Conservation (phyloP, 23 tunicate genomes). For the Ascidia mentula region DNA sequence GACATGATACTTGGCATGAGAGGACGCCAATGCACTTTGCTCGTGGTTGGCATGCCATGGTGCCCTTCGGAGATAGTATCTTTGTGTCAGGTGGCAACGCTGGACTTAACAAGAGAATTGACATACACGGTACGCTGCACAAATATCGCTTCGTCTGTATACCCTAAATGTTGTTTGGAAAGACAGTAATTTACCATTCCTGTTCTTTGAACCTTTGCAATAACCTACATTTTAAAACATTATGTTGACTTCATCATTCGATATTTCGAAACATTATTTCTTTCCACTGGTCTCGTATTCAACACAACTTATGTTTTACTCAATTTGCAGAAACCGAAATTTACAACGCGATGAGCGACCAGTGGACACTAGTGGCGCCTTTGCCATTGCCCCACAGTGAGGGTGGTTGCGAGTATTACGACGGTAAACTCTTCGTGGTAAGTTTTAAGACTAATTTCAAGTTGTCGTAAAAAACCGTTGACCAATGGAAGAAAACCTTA, state of each 20-base stretch:
- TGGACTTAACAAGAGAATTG: constrained; percentile 92
- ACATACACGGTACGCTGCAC: constrained; percentile 75
- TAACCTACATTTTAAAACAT: too few relatives aligned
- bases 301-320: too few relatives aligned
- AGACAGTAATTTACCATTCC: too few relatives aligned
- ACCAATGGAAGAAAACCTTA: too few relatives aligned
- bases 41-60: constrained; percentile 99
- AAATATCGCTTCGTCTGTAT: too few relatives aligned
- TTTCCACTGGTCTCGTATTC: too few relatives aligned
- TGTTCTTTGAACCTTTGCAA: too few relatives aligned
- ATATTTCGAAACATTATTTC: too few relatives aligned
- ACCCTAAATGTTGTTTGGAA: too few relatives aligned
- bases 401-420: constrained; percentile 91
- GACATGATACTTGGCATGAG: constrained; percentile 99
- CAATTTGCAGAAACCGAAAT: constrained; percentile 96
- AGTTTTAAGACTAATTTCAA: too few relatives aligned
- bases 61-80: constrained; percentile 91
- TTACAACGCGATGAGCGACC: constrained; percentile 94
- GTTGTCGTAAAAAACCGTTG: too few relatives aligned
- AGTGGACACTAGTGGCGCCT: constrained; percentile 99
- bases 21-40: constrained; percentile 98
- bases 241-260: too few relatives aligned
- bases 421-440: constrained; percentile 76
- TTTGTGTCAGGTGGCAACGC: constrained; percentile 99
- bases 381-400: constrained; percentile 96